Evolutionary conservation across 2,797 vertebrate species (phyloP).

Genomic region (Betta splendens): DNA sequence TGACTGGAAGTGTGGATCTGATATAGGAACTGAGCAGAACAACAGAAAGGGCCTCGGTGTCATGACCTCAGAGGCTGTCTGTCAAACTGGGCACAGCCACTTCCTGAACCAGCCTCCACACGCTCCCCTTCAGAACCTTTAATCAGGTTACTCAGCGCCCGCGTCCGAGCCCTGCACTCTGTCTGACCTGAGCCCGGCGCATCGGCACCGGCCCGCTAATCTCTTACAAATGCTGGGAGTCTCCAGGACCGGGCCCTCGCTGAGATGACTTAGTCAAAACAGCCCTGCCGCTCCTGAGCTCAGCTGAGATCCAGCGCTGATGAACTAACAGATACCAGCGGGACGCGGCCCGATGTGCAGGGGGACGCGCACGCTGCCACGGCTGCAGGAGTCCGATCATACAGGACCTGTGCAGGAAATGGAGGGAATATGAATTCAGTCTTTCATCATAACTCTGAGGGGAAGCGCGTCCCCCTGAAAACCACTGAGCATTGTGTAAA

Average conservation of each 20-base stretch:
- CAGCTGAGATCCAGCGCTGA: constrained; percentile 73
- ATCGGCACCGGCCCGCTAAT: constrained; percentile 78
- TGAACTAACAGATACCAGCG: constrained; percentile 81
- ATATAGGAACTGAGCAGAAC: constrained; percentile 53
- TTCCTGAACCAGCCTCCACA: constrained; percentile 52
- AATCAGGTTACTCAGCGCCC: constrained; percentile 74
- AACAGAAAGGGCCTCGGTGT: constrained; percentile 36
- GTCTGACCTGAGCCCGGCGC: constrained; percentile 75
- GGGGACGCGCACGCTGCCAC: constrained; percentile 43
- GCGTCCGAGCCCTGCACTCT: constrained; percentile 75
- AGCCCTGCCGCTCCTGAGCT: constrained; percentile 71
- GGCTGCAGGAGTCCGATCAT: no score
- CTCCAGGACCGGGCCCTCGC: constrained; percentile 77
- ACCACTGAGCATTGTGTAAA: constrained; percentile 18
- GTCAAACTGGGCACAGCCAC: constrained; percentile 44
- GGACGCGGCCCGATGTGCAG: constrained; percentile 55
- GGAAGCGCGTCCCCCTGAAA: not conserved
- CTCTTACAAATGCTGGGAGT: constrained; percentile 84
- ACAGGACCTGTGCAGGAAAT: constrained; percentile 46
- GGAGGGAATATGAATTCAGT: no score
- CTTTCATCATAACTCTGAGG: constrained; percentile 6
- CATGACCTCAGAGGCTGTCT: constrained; percentile 43
- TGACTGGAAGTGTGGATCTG: constrained; percentile 61
- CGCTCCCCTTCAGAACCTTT: constrained; percentile 50
- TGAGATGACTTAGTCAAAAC: constrained; percentile 84